Conservation (phyloP, 2,797 vertebrate genomes). For the Ceryle rudis region DNA sequence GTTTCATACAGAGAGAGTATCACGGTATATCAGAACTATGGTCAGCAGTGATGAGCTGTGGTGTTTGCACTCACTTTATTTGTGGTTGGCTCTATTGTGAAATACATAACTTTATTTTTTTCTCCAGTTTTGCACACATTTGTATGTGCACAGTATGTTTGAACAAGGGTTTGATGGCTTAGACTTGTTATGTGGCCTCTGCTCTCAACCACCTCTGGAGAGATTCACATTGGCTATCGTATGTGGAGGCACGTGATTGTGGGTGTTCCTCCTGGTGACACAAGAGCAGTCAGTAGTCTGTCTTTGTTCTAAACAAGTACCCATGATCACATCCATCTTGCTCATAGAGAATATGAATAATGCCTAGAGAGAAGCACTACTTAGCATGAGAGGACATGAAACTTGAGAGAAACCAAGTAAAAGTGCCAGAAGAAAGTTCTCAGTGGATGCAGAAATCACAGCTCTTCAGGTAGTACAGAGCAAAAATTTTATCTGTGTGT, state of each 20-base stretch:
- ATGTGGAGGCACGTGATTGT: background rate
- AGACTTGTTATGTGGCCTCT: background rate
- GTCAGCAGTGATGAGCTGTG: background rate
- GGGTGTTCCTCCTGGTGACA: background rate
- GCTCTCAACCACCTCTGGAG: background rate
- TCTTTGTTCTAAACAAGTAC: background rate
- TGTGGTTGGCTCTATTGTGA: background rate
- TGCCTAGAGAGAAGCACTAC: background rate
- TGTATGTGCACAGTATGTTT: background rate
- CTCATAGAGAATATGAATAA: background rate
- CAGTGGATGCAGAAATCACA: background rate
- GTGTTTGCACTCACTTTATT: background rate
- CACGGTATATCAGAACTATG: background rate
- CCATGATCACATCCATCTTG: background rate
- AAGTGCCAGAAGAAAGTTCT: background rate
- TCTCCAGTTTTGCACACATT: background rate
- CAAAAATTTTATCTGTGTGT: background rate
- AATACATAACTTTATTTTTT: rapidly evolving
- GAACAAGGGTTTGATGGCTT: background rate
- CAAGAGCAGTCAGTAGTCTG: background rate
- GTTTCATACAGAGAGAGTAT: background rate
- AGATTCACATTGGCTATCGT: background rate
- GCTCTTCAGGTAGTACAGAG: background rate
- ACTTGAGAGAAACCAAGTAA: background rate
- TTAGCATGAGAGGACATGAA: background rate